These are phyloP conservation scores for Pristionchus mayeri DNA, from an alignment of 2,888 invertebrate species.

Conservation along the genomic window DNA sequence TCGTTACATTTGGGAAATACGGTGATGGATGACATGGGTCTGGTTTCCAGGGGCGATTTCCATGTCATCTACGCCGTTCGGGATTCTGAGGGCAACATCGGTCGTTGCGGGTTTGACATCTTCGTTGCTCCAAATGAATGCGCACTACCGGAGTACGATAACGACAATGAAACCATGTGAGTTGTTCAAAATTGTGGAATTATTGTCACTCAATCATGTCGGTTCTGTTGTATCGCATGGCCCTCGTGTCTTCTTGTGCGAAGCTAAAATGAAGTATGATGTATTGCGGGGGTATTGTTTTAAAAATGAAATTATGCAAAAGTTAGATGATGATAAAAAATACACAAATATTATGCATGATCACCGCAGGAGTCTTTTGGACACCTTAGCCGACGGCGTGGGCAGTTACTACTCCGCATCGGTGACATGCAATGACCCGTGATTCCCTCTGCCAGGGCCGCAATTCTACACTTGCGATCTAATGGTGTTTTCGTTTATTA, in stretches of 20 bases:
- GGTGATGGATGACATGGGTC: no score
- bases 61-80: neutral
- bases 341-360: no score
- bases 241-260: no score
- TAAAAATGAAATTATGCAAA: no score
- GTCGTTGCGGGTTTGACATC: neutral
- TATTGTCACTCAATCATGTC: no score
- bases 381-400: neutral
- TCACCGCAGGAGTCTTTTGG: neutral
- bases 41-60: conserved; percentile 33
- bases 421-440: neutral
- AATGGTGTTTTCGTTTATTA: neutral
- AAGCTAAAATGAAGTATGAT: no score
- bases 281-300: no score
- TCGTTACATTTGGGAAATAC: no score
- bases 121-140: conserved; percentile 12
- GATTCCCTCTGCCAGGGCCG: conserved; percentile 16
- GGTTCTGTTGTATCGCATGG: no score
- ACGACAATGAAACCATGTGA: neutral
- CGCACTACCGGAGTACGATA: neutral
- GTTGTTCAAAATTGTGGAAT: no score
- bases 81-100: neutral
- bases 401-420: neutral
- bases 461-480: neutral
- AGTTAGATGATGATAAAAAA: no score